Conservation (phyloP, 1,140 invertebrate genomes). For the Dendroctonus valens region DNA sequence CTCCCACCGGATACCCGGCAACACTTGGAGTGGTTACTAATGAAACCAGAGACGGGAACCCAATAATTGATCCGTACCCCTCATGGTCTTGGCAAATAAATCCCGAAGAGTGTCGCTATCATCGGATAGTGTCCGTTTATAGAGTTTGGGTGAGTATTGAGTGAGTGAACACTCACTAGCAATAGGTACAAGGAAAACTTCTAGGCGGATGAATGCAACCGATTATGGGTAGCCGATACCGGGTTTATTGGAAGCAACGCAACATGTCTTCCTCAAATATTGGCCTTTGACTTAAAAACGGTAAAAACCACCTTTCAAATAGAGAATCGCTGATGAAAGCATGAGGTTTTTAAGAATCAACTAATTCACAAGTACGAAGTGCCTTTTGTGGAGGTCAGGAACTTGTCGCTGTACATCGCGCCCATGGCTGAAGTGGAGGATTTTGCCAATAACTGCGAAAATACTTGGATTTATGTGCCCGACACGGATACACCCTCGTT, state of each 20-base stretch:
- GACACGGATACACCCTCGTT: constrained; percentile 67
- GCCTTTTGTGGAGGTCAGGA: constrained; percentile 51
- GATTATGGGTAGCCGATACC: constrained; percentile 12
- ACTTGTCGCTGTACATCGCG: constrained; percentile 51
- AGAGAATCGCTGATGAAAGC: not conserved
- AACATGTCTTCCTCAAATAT: constrained; percentile 4
- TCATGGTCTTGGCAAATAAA: constrained; percentile 5
- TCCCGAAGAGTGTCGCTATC: not conserved
- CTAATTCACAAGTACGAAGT: constrained; percentile 58
- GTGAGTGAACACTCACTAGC: not conserved
- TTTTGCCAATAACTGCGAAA: constrained; percentile 56
- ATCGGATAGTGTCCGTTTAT: not conserved
- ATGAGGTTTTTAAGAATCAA: constrained; percentile 44
- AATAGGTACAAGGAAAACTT: not conserved
- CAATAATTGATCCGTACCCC: not conserved
- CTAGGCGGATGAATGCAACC: constrained; percentile 12
- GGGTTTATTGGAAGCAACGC: not conserved
- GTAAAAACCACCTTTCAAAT: not conserved
- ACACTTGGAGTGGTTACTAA: not conserved
- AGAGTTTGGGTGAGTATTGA: not conserved
- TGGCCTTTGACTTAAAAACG: constrained; percentile 10
- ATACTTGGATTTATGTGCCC: constrained; percentile 71
- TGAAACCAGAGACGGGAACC: not conserved
- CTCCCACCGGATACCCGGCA: not conserved
- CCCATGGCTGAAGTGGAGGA: constrained; percentile 55